Evolutionary conservation across 2,888 invertebrate genomes (phyloP), one percentile per base, ranked within the genome.

Genomic region (Camponotus fellah): DNA sequence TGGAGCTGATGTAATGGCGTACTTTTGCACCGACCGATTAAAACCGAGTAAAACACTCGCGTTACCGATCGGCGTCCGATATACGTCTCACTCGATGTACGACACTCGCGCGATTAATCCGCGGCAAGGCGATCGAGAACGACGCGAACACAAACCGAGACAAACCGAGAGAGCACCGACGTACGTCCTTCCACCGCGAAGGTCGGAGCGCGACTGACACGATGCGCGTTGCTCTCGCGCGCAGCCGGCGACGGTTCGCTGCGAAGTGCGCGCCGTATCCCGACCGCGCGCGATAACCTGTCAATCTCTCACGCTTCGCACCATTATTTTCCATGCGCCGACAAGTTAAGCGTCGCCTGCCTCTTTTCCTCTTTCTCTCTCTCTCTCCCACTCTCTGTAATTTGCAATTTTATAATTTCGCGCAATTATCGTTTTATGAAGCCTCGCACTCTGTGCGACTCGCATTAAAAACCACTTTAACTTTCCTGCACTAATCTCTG

Each of bases 181-280:
- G 71, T 82, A 65, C 26, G 82, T 26, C 83, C 87, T 72, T 75
- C 83, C 85, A 8, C 75, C 40, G 26, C 87, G 86, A 82, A 85
- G 83, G 87, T 83, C 84, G 85, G 83, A 84, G 85, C 91, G 88
- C 90, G 88, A 91, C 91, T 91, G 91, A 87, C 84, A 82, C 12
- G 83, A 69, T 69, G 79, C 12, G 60, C 34, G 58, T 17, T 60
- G 58, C 79, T n/a, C 40, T 66, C 62, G 66, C 66, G 81, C 84
- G 68, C 80, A 46, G 46, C 74, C 76, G 58, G 53, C 76, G 60
- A 66, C n/a, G 37, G 49, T 60, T 8, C 74, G 21, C 17, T 32
- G 58, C n/a, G 46, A 66, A 66, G 60, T 62, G 65, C 49, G 72
- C 72, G 72, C 49, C 56, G 58, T 40, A 5, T 32, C 64, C 32